Base-by-base conservation (phyloP, 2,113 vertebrate genomes). In the Scophthalmus maximus region DNA sequence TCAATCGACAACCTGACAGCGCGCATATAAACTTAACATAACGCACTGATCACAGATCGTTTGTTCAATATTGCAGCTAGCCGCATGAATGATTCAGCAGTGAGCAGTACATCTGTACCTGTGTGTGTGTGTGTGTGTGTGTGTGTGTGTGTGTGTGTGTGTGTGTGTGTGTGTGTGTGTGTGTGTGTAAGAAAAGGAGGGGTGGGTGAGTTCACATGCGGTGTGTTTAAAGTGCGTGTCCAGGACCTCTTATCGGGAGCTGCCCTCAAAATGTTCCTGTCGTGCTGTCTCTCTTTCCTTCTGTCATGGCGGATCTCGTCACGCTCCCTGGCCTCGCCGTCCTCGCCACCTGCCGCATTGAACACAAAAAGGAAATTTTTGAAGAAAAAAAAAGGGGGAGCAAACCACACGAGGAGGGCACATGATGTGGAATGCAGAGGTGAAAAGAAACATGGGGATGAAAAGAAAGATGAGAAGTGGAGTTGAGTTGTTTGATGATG, bases 191-290 rank as follows among this genome's bases (percentile, higher is more conserved):
- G n/a, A 22, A 47, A 11, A n/a, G 6, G 32, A 32, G 32, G 34
- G 57, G 32, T 20, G 40, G 36, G 9, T 32, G 42, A 61, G 66
- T 74, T 40, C 36, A 17, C 36, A 60, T 72, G 63, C 8, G 14
- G 36, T 27, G 51, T 56, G 56, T 86, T 76, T 73, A 71, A 82
- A 84, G 71, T 76, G 78, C 50, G 68, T 55, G 82, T 81, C 61
- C 84, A 53, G 76, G 78, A 97, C 98, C 97, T 97, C 91, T 98
- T 99, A 91, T 99, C 97, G 52, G 97, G 97, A 59, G 96, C 96
- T 55, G 97, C 97, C 69, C 97, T 93, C 87, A 95, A 96, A 76
- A 99, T 96, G 87, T 99, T 99, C 58, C 96, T 92, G 87, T 99
- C 96, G 8, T 98, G 97, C 87, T 98, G 96, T 51, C 97, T 94